phyloP scores from a whole-genome alignment of 37 sponge, comb jelly and placozoan species.

The Aphrocallistes beatrix region DNA sequence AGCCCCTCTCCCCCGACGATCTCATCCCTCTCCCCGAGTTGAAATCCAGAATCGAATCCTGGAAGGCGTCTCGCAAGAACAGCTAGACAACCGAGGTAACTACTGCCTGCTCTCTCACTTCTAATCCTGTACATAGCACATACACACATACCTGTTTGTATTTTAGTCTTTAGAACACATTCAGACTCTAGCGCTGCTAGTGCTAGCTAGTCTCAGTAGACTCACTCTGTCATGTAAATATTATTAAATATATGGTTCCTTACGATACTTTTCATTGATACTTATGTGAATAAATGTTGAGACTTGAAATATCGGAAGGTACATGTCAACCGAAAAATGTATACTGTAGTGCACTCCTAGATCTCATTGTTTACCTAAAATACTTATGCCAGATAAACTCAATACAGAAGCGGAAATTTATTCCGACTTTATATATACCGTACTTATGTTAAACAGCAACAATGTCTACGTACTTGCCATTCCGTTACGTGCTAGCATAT shows the following conservation, averaged over 20 bases:
- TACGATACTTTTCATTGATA: too few relatives aligned
- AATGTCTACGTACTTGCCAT: too few relatives aligned
- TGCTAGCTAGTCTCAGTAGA: neutral
- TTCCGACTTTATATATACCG: too few relatives aligned
- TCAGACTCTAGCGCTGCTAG: neutral
- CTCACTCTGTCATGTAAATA: neutral
- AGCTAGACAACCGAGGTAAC: neutral
- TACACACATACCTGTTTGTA: neutral
- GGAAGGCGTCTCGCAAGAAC: slow-evolving; percentile 22
- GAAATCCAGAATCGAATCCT: slow-evolving; percentile 33
- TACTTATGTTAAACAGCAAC: too few relatives aligned
- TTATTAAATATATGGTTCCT: neutral
- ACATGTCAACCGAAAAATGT: too few relatives aligned
- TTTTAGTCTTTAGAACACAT: slow-evolving; percentile 2
- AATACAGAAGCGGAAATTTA: too few relatives aligned
- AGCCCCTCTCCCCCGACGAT: slow-evolving; percentile 72
- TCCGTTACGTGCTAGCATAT: too few relatives aligned
- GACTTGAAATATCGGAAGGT: too few relatives aligned
- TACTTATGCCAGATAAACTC: too few relatives aligned
- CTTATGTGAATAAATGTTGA: too few relatives aligned
- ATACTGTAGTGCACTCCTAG: too few relatives aligned
- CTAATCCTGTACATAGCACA: neutral
- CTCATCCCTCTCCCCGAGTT: slow-evolving; percentile 44
- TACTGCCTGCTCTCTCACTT: neutral
- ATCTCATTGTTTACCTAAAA: too few relatives aligned